Evolutionary conservation across 2,888 invertebrate species (phyloP).

Genomic region (Caenorhabditis sp.): DNA sequence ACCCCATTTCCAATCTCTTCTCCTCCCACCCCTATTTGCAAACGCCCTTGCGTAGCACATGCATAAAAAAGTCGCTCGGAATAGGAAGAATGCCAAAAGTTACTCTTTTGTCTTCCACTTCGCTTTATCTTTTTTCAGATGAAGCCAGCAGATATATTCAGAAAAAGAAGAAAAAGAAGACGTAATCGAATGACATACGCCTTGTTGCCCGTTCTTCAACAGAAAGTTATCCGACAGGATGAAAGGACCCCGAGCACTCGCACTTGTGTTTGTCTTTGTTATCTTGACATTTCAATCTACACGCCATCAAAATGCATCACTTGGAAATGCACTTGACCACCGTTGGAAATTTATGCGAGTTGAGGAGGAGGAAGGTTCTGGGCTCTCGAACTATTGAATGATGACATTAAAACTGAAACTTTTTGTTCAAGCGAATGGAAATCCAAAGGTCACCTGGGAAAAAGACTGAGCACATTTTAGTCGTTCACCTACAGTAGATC

Average conservation of each 20-base stretch:
- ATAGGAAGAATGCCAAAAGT: slow-evolving; percentile 36
- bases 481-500: not conserved
- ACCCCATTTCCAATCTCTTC: slow-evolving; percentile 3
- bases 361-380: not conserved
- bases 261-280: slow-evolving; percentile 23
- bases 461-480: no score
- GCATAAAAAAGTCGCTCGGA: slow-evolving; percentile 26
- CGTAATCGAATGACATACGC: slow-evolving; percentile 59
- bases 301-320: slow-evolving; percentile 31
- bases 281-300: slow-evolving; percentile 49
- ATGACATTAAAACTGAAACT: no score
- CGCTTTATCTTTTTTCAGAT: slow-evolving; percentile 33
- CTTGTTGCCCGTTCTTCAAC: slow-evolving; percentile 50
- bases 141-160: slow-evolving; percentile 50
- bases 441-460: no score
- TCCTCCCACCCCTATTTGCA: slow-evolving; percentile 6
- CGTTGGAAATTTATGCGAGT: slow-evolving; percentile 21
- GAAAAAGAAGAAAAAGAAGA: not conserved
- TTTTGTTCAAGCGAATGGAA: no score
- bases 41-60: slow-evolving; percentile 2
- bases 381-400: no score
- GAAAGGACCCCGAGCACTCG: not conserved
- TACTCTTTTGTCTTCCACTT: slow-evolving; percentile 42
- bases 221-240: slow-evolving; percentile 7
- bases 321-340: slow-evolving; percentile 57